A percentile compares a stretch with the other conserved stretches of the same genome.
Evolutionary conservation across 2,888 invertebrate genomes (phyloP).

Genomic region (Tricholauxania praeusta): DNA sequence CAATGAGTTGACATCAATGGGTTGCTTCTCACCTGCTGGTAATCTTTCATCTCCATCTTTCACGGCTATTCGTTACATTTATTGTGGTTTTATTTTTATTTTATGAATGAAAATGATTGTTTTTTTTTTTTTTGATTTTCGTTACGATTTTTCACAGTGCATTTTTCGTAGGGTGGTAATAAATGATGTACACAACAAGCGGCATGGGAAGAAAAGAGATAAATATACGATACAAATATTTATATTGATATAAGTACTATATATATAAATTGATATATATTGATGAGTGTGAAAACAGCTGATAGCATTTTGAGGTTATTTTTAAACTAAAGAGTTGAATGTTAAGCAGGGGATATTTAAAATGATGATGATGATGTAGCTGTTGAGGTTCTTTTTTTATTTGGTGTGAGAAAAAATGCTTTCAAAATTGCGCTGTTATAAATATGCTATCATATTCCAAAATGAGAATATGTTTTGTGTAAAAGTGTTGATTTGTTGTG

Average conservation of each 20-base stretch:
- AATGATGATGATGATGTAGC: no score
- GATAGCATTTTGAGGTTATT: constrained; percentile 36
- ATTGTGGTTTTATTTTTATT: constrained; percentile 24
- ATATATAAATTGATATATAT: constrained; percentile 15
- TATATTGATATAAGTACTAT: constrained; percentile 8
- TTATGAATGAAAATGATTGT: neutral
- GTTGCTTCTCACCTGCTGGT: constrained; percentile 74
- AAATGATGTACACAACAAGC: constrained; percentile 35
- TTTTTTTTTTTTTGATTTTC: neutral
- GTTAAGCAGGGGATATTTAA: no score
- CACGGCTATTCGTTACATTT: constrained; percentile 69
- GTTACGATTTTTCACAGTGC: constrained; percentile 2
- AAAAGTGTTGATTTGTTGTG: constrained; percentile 44
- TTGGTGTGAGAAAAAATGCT: neutral
- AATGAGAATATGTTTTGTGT: constrained; percentile 25
- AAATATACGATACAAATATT: constrained; percentile 15
- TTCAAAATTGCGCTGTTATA: neutral
- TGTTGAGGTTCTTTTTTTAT: no score
- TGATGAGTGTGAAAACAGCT: constrained; percentile 31
- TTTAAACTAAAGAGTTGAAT: no score
- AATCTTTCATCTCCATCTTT: constrained; percentile 77
- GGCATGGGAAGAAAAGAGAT: constrained; percentile 43
- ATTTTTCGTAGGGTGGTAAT: constrained; percentile 29
- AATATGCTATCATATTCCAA: constrained; percentile 20
- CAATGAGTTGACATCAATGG: constrained; percentile 49